Conservation (phyloP, 1,140 invertebrate genomes). For the Ditylenchus dipsaci region DNA sequence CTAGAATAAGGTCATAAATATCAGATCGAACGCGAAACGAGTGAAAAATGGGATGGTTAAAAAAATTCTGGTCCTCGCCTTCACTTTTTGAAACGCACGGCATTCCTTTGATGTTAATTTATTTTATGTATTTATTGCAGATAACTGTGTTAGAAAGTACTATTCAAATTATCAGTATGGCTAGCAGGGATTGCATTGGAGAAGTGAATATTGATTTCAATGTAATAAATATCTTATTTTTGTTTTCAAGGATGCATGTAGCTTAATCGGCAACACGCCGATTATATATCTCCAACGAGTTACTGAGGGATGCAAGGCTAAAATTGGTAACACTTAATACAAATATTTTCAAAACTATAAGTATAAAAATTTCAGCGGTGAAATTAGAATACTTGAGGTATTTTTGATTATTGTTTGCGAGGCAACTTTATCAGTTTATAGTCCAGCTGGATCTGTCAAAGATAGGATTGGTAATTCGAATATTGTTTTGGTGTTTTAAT, state of each 20-base stretch:
- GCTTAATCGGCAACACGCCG: slow-evolving; percentile 53
- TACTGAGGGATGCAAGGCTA: slow-evolving; percentile 39
- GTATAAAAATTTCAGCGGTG: slow-evolving; percentile 31
- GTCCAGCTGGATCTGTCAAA: slow-evolving; percentile 55
- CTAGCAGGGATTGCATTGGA: slow-evolving; percentile 41
- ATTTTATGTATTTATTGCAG: too few relatives aligned
- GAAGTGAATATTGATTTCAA: not conserved
- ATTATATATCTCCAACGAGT: slow-evolving; percentile 55
- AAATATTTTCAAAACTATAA: slow-evolving; percentile 6
- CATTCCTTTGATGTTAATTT: too few relatives aligned
- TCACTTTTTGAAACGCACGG: too few relatives aligned
- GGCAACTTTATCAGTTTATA: slow-evolving; percentile 53
- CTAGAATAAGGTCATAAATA: too few relatives aligned
- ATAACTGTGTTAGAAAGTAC: too few relatives aligned
- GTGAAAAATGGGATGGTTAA: too few relatives aligned
- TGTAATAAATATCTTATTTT: too few relatives aligned
- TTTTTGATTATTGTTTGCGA: slow-evolving; percentile 18
- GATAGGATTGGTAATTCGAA: slow-evolving; percentile 46
- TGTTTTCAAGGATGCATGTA: slow-evolving; percentile 28
- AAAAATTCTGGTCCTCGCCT: too few relatives aligned
- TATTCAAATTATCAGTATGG: slow-evolving; percentile 30
- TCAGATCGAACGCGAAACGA: too few relatives aligned
- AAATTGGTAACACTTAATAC: slow-evolving; percentile 40
- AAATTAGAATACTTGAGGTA: slow-evolving; percentile 29
- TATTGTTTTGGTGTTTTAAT: too few relatives aligned